Conservation (phyloP, 2,797 vertebrate species). For the Falco naumanni region DNA sequence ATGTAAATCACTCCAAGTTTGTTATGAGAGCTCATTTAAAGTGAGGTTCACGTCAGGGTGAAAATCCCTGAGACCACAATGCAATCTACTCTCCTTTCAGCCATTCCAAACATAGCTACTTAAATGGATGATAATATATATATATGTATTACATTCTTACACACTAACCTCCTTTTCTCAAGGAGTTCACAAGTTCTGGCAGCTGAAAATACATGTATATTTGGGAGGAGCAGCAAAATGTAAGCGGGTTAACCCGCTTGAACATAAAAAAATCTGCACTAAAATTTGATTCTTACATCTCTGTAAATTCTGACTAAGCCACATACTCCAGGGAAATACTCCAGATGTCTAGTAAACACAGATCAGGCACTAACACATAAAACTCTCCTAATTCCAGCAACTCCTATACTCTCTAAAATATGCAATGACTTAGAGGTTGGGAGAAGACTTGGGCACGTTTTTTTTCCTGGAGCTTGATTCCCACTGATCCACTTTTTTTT, state of each 20-base stretch:
- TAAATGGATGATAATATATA: background rate
- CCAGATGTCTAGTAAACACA: conserved; percentile 3
- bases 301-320: background rate
- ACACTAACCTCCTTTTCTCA: background rate
- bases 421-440: background rate
- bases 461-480: background rate
- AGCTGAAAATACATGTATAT: background rate
- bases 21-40: background rate
- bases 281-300: background rate
- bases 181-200: background rate
- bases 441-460: background rate
- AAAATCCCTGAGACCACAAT: background rate
- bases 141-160: background rate
- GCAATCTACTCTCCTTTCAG: background rate
- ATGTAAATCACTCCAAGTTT: background rate
- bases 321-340: background rate
- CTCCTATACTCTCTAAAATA: background rate
- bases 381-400: background rate
- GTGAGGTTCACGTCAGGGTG: background rate
- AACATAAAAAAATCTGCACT: background rate
- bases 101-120: background rate
- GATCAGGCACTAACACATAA: background rate
- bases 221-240: background rate
- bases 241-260: background rate
- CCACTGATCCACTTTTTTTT: background rate